Evolutionary conservation across 2,888 invertebrate species (phyloP).

Genomic region (Volucella inanis): DNA sequence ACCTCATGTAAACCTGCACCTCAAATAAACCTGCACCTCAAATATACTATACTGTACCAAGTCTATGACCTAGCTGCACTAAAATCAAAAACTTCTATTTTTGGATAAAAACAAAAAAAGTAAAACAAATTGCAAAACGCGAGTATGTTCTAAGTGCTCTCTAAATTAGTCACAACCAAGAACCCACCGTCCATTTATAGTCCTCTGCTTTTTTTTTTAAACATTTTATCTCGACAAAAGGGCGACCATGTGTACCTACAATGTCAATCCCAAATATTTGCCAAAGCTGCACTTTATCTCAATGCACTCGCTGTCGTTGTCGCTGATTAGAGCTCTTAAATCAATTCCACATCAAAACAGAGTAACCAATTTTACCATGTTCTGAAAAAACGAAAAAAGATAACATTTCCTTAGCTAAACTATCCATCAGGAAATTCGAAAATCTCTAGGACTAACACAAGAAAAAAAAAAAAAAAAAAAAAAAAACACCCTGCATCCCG

Average conservation of each 20-base stretch:
- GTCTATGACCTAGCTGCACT: too few species aligned
- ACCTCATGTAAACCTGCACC: too few species aligned
- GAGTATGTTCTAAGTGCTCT: too few species aligned
- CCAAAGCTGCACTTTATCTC: conserved; percentile 21
- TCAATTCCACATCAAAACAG: conserved; percentile 46
- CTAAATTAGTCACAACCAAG: background rate
- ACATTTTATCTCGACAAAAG: conserved; percentile 25
- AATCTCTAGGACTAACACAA: conserved; percentile 22
- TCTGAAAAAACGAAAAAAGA: too few species aligned
- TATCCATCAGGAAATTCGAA: conserved; percentile 32
- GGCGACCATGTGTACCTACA: conserved; percentile 32
- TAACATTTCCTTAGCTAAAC: conserved; percentile 35
- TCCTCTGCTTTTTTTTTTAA: background rate
- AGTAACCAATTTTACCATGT: background rate
- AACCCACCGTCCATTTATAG: background rate
- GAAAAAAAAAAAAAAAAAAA: conserved; percentile 3
- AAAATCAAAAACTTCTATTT: too few species aligned
- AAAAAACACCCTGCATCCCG: conserved; percentile 8
- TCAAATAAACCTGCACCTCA: too few species aligned
- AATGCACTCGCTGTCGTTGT: conserved; percentile 29
- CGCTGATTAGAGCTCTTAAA: conserved; percentile 20
- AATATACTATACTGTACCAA: too few species aligned
- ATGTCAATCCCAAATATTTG: conserved; percentile 43
- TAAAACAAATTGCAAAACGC: too few species aligned
- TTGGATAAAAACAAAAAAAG: too few species aligned